phyloP scores from a whole-genome alignment of 2,113 vertebrate species.

The Ophiodon elongatus region DNA sequence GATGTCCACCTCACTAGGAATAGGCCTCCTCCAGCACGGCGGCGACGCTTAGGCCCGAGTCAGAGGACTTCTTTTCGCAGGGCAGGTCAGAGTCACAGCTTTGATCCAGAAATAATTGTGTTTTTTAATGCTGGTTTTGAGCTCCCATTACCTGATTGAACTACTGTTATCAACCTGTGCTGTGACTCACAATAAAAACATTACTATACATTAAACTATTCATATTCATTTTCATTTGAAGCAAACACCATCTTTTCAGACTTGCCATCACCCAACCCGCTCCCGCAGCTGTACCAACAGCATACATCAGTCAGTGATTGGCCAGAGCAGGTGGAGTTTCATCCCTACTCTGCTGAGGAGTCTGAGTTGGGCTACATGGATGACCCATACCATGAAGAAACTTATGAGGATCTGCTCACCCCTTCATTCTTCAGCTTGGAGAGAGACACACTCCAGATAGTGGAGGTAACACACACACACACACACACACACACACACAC shows the following conservation, averaged over 20 bases:
- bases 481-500: not conserved
- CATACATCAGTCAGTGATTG: conserved; percentile 78
- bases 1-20: conserved; percentile 88
- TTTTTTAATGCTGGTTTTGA: not conserved
- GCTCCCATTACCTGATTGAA: not conserved
- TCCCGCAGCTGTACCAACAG: conserved; percentile 80
- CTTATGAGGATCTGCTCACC: conserved; percentile 86
- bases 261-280: conserved; percentile 79
- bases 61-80: conserved; percentile 84
- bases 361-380: conserved; percentile 87
- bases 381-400: conserved; percentile 85
- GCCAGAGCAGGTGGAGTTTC: conserved; percentile 85
- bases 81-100: conserved; percentile 76
- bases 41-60: conserved; percentile 80
- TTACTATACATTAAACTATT: not conserved
- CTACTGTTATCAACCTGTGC: not conserved
- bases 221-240: conserved; percentile 22
- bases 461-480: conserved; percentile 76
- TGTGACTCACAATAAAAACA: not conserved
- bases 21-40: conserved; percentile 86
- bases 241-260: conserved; percentile 65
- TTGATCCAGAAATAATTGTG: not conserved
- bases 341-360: conserved; percentile 84
- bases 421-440: conserved; percentile 85
- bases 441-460: conserved; percentile 85